Percentiles rank a stretch among this genome's conserved stretches.
phyloP scores from a whole-genome alignment of 2,113 vertebrate species.

The Sander vitreus region DNA sequence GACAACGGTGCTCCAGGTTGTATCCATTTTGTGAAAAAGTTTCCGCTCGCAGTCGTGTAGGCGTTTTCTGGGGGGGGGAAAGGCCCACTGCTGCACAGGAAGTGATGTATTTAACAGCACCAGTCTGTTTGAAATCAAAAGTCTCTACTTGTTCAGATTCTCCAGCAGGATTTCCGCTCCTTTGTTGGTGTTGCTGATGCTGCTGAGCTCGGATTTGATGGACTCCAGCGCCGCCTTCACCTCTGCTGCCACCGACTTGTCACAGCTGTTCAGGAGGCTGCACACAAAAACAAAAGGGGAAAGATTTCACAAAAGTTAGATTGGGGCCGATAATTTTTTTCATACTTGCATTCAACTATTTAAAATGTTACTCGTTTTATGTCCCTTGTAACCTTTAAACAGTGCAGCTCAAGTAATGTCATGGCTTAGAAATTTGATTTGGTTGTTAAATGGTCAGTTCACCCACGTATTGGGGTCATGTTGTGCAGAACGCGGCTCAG shows the following conservation, averaged over 20 bases:
- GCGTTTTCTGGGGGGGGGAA: background rate
- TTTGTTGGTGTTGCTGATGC: constrained; percentile 82
- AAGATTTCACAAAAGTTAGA: background rate
- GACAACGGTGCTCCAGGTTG: background rate
- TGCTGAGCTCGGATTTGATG: constrained; percentile 84
- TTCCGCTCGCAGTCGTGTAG: background rate
- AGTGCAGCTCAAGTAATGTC: no score
- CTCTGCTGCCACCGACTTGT: constrained; percentile 83
- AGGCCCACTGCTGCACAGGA: background rate
- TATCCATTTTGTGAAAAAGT: background rate
- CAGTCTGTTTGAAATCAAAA: background rate
- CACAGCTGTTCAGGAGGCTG: constrained; percentile 91
- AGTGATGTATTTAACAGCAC: background rate
- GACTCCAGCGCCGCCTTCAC: constrained; percentile 87
- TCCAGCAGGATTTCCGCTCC: constrained; percentile 90
- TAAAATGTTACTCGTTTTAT: no score
- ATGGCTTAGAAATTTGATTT: no score
- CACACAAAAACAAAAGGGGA: background rate
- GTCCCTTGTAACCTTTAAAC: no score
- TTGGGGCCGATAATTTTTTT: background rate
- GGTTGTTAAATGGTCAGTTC: no score
- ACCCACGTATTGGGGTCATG: no score
- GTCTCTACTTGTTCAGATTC: constrained; percentile 84
- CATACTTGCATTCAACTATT: background rate
- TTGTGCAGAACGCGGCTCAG: no score